Percentiles rank a stretch among this genome's conserved stretches.
phyloP scores from a whole-genome alignment of 2,888 invertebrate species.

The Polydrusus cervinus region DNA sequence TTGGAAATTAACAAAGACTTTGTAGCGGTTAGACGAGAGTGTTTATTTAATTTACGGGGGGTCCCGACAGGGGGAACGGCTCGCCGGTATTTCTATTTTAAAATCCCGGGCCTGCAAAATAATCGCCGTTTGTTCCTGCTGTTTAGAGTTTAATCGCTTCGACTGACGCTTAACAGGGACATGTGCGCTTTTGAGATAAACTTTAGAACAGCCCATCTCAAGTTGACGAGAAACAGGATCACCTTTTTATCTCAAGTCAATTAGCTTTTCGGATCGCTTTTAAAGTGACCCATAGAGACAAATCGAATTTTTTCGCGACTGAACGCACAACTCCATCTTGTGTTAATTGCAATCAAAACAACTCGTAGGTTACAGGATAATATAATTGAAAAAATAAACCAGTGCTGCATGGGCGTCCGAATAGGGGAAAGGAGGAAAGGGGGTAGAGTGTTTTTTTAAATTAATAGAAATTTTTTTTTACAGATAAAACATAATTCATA shows the following conservation, averaged over 20 bases:
- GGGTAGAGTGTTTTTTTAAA: no score
- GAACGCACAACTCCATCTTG: conserved; percentile 32
- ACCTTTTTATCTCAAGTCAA: conserved; percentile 67
- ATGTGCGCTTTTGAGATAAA: conserved; percentile 67
- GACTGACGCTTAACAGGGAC: conserved; percentile 67
- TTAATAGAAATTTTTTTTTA: no score
- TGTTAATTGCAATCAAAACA: conserved; percentile 8
- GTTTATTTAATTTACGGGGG: conserved; percentile 47
- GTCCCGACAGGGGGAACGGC: conserved; percentile 31
- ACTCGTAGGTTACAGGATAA: neutral
- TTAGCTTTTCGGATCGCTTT: conserved; percentile 64
- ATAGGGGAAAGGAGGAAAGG: no score
- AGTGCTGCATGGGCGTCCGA: no score
- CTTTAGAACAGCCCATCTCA: conserved; percentile 66
- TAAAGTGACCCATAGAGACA: conserved; percentile 62
- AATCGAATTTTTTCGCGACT: conserved; percentile 50
- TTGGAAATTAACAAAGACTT: conserved; percentile 47
- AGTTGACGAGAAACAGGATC: conserved; percentile 70
- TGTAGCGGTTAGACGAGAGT: conserved; percentile 42
- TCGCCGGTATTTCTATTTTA: conserved; percentile 51
- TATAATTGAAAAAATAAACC: no score
- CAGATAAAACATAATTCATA: no score
- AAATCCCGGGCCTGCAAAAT: conserved; percentile 48
- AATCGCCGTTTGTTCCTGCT: conserved; percentile 50
- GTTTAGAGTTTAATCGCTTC: conserved; percentile 55